Conservation (phyloP, 1,140 invertebrate genomes). For the Magallana angulata region DNA sequence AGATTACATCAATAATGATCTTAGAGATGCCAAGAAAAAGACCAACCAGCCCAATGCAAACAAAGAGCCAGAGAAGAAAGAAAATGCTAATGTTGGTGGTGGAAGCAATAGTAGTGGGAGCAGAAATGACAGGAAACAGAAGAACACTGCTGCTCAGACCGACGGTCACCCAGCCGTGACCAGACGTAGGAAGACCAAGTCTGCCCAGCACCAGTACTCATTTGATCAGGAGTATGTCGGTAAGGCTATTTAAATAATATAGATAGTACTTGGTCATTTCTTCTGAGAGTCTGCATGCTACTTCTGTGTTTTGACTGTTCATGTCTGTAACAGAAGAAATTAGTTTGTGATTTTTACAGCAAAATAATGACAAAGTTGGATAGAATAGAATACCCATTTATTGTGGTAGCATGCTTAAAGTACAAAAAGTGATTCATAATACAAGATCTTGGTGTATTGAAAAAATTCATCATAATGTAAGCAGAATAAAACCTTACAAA, state of each 20-base stretch:
- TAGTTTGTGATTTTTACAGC: no score
- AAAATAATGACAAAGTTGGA: no score
- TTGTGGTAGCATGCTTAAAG: no score
- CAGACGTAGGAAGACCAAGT: slow-evolving; percentile 38
- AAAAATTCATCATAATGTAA: no score
- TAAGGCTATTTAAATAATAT: slow-evolving; percentile 43
- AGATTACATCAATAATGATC: slow-evolving; percentile 77
- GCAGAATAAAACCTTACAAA: no score
- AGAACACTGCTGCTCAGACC: slow-evolving; percentile 47
- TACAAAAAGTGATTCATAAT: no score
- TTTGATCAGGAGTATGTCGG: slow-evolving; percentile 72
- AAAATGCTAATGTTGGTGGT: slow-evolving; percentile 53
- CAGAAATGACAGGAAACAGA: slow-evolving; percentile 51
- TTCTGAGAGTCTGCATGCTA: no score
- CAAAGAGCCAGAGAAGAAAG: slow-evolving; percentile 54
- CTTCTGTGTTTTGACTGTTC: no score
- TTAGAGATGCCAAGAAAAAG: slow-evolving; percentile 73
- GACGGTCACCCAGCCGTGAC: slow-evolving; percentile 9
- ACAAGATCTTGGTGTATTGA: no score
- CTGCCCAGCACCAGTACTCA: slow-evolving; percentile 62
- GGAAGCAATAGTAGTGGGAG: slow-evolving; percentile 44
- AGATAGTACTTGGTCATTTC: no score
- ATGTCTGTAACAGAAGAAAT: no score
- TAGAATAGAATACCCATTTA: no score
- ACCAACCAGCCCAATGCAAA: slow-evolving; percentile 67